phyloP scores from a whole-genome alignment of 2,888 invertebrate genomes.

The Luperina nickerlii region DNA sequence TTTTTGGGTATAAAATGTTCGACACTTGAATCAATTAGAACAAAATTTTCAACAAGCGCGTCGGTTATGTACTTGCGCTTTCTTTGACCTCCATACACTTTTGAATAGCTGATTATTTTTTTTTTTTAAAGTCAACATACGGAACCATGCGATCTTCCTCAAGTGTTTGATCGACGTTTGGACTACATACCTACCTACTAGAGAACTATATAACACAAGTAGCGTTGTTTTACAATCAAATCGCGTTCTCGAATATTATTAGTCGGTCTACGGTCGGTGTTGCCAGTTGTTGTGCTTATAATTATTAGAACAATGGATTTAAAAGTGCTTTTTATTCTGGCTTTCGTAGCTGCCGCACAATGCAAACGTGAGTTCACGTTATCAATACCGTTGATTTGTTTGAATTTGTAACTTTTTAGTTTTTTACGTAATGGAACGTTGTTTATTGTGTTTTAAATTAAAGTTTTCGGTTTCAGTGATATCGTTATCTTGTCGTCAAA shows the following conservation, averaged over 20 bases:
- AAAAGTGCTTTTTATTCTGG: conserved; percentile 72
- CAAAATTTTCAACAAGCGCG: neutral
- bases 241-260: conserved; percentile 55
- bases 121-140: conserved; percentile 33
- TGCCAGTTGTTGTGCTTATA: conserved; percentile 34
- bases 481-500: conserved; percentile 67
- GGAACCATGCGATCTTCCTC: conserved; percentile 47
- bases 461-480: conserved; percentile 67
- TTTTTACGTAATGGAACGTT: neutral
- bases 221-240: conserved; percentile 58
- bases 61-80: neutral
- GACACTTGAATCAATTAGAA: neutral
- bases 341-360: conserved; percentile 65
- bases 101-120: neutral
- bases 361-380: conserved; percentile 71
- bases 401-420: conserved; percentile 5
- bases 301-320: conserved; percentile 73
- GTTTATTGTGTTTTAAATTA: conserved; percentile 10
- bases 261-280: conserved; percentile 45
- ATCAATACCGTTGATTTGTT: conserved; percentile 28
- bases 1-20: no score
- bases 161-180: conserved; percentile 53
- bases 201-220: conserved; percentile 58
- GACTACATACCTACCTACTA: conserved; percentile 49
- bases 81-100: conserved; percentile 44